Conservation (phyloP, 2,888 invertebrate species). For the Drosophila subsilvestris region DNA sequence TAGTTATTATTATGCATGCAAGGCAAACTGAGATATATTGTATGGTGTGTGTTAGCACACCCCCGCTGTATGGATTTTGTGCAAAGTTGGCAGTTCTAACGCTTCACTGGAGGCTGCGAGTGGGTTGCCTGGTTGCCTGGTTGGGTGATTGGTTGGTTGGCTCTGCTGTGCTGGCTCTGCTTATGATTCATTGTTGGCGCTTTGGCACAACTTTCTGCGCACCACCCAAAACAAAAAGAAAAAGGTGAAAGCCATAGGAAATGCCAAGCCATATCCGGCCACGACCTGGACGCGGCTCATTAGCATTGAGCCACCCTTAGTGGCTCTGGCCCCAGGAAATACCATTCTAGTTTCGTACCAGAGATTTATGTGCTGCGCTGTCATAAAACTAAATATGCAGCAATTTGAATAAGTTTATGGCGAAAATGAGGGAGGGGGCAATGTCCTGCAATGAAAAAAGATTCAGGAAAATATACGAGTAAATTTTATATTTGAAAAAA, state of each 20-base stretch:
- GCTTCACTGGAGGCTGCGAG: conserved; percentile 34
- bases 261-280: neutral
- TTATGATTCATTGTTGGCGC: conserved; percentile 66
- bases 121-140: neutral
- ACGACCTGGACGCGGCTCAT: conserved; percentile 45
- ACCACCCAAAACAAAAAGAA: conserved; percentile 20
- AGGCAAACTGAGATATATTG: conserved; percentile 39
- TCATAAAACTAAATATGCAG: conserved; percentile 67
- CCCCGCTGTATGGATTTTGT: conserved; percentile 15
- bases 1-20: conserved; percentile 76
- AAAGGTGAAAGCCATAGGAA: conserved; percentile 51
- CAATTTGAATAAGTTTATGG: conserved; percentile 67
- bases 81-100: conserved; percentile 43
- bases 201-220: conserved; percentile 37
- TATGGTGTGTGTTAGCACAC: neutral
- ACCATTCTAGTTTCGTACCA: conserved; percentile 33
- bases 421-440: neutral
- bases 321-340: conserved; percentile 5
- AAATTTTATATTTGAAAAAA: neutral
- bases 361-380: conserved; percentile 69
- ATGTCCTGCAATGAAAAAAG: neutral
- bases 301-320: conserved; percentile 72
- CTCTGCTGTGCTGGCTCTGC: conserved; percentile 19
- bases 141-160: neutral
- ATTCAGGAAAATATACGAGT: neutral